A percentile compares a stretch with the other conserved stretches of the same genome.
Conservation (phyloP, 2,113 vertebrate genomes). For the Fukomys damarensis region DNA sequence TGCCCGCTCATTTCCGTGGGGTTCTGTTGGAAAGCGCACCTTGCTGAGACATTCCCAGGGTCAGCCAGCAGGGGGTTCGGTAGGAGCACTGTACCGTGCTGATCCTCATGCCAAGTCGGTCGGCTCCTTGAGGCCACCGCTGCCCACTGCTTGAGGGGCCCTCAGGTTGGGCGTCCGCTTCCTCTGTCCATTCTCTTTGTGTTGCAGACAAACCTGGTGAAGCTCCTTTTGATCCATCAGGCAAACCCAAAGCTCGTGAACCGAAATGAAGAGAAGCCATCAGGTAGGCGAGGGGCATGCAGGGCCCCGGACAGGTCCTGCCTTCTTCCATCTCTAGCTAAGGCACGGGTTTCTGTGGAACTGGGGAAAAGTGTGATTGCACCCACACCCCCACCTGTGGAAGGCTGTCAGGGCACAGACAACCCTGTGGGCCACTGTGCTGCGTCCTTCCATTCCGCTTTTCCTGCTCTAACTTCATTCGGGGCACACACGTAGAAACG, state of each 20-base stretch:
- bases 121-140: too few species aligned
- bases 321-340: neutral
- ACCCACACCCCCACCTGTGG: too few species aligned
- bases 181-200: neutral
- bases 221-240: conserved; percentile 91
- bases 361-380: neutral
- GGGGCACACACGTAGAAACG: neutral
- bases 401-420: rapidly evolving
- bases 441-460: rapidly evolving
- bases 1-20: too few species aligned
- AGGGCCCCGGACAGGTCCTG: neutral
- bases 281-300: conserved; percentile 86
- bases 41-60: neutral
- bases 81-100: neutral
- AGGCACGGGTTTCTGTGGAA: neutral
- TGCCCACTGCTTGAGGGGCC: too few species aligned
- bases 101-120: neutral
- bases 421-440: rapidly evolving
- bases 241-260: conserved; percentile 94
- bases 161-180: rapidly evolving
- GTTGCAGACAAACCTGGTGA: conserved; percentile 92
- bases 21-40: neutral
- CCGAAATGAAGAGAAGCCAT: conserved; percentile 94
- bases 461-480: neutral
- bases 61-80: rapidly evolving